Conservation (phyloP, 2,888 invertebrate genomes). For the Caenorhabditis zanzibari region DNA sequence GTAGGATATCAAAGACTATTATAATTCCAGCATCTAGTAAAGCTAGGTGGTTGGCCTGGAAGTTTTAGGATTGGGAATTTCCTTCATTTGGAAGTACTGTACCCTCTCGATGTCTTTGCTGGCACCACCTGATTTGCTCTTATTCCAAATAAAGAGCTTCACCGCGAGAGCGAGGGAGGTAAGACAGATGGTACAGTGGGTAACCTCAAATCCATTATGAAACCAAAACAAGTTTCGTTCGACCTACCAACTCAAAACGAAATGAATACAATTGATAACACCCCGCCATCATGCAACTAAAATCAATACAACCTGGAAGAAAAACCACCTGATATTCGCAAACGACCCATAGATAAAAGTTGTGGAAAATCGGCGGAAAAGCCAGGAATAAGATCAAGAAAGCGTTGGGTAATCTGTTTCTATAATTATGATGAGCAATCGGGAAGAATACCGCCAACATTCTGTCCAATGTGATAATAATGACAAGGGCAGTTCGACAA, state of each 20-base stretch:
- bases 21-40: neutral
- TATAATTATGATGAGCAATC: too few relatives aligned
- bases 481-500: neutral
- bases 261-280: neutral
- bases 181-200: neutral
- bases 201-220: neutral
- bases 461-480: neutral
- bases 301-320: too few relatives aligned
- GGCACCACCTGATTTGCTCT: neutral
- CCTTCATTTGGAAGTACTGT: neutral
- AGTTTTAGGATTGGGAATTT: too few relatives aligned
- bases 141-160: slow-evolving; percentile 15
- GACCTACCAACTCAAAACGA: neutral
- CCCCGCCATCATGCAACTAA: neutral
- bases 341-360: neutral
- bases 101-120: slow-evolving; percentile 1
- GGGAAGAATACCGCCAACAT: neutral
- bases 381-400: too few relatives aligned
- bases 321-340: neutral
- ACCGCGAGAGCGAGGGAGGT: neutral
- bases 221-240: too few relatives aligned
- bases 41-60: neutral
- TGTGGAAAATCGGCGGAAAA: too few relatives aligned
- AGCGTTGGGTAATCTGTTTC: too few relatives aligned
- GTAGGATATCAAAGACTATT: slow-evolving; percentile 1